These are phyloP conservation scores for Beris chalybata DNA, from an alignment of 2,888 invertebrate species.

Conservation along the genomic window DNA sequence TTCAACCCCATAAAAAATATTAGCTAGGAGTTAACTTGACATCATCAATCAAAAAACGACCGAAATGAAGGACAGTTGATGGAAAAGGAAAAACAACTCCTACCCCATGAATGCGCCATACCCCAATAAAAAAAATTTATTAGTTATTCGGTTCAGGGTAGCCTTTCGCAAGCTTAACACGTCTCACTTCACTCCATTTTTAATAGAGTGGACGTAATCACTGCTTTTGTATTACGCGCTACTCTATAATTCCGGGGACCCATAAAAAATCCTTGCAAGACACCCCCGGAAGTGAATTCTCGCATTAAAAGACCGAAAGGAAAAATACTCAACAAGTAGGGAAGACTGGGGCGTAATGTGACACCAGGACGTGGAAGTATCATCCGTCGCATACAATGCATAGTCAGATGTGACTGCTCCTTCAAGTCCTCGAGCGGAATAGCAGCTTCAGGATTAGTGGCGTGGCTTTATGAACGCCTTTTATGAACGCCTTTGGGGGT, in stretches of 20 bases:
- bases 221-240: no score
- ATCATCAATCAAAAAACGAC: conserved; percentile 9
- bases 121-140: no score
- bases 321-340: conserved; percentile 9
- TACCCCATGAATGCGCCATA: no score
- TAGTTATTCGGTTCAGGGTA: no score
- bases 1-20: not conserved
- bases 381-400: conserved; percentile 17
- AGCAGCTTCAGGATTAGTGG: conserved; percentile 24
- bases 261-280: no score
- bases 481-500: conserved; percentile 9
- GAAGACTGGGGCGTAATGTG: not conserved
- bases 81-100: no score
- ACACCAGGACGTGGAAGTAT: conserved; percentile 8
- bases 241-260: no score
- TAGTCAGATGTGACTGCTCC: conserved; percentile 18
- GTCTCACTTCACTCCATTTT: no score
- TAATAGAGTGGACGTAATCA: no score
- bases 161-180: no score
- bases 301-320: not conserved
- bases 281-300: no score
- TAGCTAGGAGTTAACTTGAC: not conserved
- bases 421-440: conserved; percentile 19
- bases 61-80: no score
- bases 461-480: conserved; percentile 22